Base-by-base conservation (phyloP, 2,797 vertebrate species). In the Phalanger gymnotis region DNA sequence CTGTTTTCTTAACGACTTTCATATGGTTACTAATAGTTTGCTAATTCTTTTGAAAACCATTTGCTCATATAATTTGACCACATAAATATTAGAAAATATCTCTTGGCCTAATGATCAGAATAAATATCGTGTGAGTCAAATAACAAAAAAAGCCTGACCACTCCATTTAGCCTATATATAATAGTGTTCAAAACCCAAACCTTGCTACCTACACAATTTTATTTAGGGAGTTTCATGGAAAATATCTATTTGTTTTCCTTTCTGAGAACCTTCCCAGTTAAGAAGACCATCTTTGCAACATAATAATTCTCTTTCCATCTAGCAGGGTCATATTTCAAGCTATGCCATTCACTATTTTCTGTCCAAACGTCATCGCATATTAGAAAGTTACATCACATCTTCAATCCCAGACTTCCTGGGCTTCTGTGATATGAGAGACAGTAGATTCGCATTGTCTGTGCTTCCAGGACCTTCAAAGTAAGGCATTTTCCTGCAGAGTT, bases 361-460 rank as follows among this genome's bases (percentile, higher is more conserved):
- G 34, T 92, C 47, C 16, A 12, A 52, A 11, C 31, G 73, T 22
- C 54, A 56, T 40, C 30, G 1, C 6, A 27, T 52, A 11, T 22
- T 55, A 7, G 52, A 53, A 94, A 94, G 91, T 19, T n/a, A 66
- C 34, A 47, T 25, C 91, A 47, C 51, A 28, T n/a, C 51, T 92
- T 40, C 57, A 91, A 66, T 47, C 95, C 56, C 94, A 10, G 4
- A 40, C 94, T 89, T 93, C 93, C 73, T 95, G 54, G 25, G 6
- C 87, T 95, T 94, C 90, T 96, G 92, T 54, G 25, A 92, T 96
- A 91, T 89, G 31, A 96, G 58, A 89, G 28, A n/a, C 54, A 93
- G 53, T 10, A 47, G 92, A 96, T 91, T 96, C 90, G 92, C 95
- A 91, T 66, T 96, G 94, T 96, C 96, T 95, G 40, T 57, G 57